Base-by-base conservation (phyloP, 2,113 vertebrate genomes). In the Piprites chloris region DNA sequence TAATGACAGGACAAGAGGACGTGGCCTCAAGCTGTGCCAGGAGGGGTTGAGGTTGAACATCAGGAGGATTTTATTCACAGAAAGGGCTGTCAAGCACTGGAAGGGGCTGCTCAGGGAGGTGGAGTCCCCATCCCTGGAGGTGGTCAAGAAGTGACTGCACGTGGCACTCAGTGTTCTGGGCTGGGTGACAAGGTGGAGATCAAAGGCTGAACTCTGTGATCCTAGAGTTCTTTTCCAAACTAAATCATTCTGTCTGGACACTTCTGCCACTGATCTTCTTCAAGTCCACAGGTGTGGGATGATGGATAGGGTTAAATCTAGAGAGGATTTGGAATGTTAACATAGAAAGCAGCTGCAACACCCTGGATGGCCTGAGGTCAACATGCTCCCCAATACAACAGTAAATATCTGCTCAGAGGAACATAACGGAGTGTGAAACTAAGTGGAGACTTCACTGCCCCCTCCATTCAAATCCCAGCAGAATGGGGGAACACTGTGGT, bases 81-180 rank as follows among this genome's bases (percentile, higher is more conserved):
- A 42, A 84, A 33, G 6, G 8, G 5, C 63, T 41, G 3, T 0
- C 63, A 63, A 12, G 32, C 14, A 0, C 1, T 55, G 63, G 9
- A 1, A 83, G 11, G 41, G 5, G 30, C 35, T 69, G 49, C 12
- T 6, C 14, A 49, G 47, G 35, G 32, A 37, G 12, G 3, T 55
- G 21, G 46, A 42, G 26, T 42, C 3, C 32, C 32, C 27, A 28
- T 42, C 22, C 63, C 14, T 84, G n/a, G n/a, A n/a, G n/a, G n/a
- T n/a, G n/a, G n/a, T n/a, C n/a, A n/a, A n/a, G n/a, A n/a, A n/a
- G n/a, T n/a, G n/a, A n/a, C n/a, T n/a, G n/a, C n/a, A n/a, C n/a
- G n/a, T n/a, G 11, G 39, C 79, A 32, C 56, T 63, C 26, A 49
- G 56, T 1, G 56, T 32, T 27, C 24, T 69, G 63, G 41, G 20